Conservation (phyloP, 2,888 invertebrate genomes). For the Nemotelus nigrinus region DNA sequence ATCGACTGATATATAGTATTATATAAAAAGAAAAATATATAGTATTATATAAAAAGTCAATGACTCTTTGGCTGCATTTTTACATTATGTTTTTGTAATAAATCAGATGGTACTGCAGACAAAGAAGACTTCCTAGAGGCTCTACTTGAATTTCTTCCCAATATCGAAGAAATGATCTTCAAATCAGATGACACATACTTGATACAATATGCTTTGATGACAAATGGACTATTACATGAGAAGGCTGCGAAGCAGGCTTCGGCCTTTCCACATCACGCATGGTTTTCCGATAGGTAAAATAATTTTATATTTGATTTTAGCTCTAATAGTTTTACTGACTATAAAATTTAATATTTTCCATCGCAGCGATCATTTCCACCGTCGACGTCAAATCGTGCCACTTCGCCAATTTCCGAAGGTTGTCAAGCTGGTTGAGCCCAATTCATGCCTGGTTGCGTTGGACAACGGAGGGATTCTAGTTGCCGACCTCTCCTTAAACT, state of each 20-base stretch:
- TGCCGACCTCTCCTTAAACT: constrained; percentile 60
- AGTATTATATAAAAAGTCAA: not conserved
- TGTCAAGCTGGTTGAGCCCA: constrained; percentile 58
- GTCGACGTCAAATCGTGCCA: constrained; percentile 61
- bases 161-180: constrained; percentile 61
- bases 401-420: constrained; percentile 57
- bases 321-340: not conserved
- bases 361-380: constrained; percentile 61
- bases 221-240: constrained; percentile 55
- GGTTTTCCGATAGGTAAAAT: constrained; percentile 61
- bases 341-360: not conserved
- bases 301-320: not conserved
- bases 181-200: constrained; percentile 59
- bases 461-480: constrained; percentile 56
- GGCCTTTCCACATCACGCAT: constrained; percentile 57
- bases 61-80: not conserved
- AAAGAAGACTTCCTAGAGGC: constrained; percentile 54
- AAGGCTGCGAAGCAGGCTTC: constrained; percentile 60
- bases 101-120: constrained; percentile 53
- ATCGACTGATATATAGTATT: too few relatives aligned
- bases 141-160: constrained; percentile 59
- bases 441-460: constrained; percentile 60
- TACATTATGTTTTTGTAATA: constrained; percentile 24
- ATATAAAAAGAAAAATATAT: too few relatives aligned
- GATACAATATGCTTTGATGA: constrained; percentile 60